A percentile compares a stretch with the other conserved stretches of the same genome.
Conservation (phyloP, 2,113 vertebrate species). For the Catharus bicknelli region DNA sequence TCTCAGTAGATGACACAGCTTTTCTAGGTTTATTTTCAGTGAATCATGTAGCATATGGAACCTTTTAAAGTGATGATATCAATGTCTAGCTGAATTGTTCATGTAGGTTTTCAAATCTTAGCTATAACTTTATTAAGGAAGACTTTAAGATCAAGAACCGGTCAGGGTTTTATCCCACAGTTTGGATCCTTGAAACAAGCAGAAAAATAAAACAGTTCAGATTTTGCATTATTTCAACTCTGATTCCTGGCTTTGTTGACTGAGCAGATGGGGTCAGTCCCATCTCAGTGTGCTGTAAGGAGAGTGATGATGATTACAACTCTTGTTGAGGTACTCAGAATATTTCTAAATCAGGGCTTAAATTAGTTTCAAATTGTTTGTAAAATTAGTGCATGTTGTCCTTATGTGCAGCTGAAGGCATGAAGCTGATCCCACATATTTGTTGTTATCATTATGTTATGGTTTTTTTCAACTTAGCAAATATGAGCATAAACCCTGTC, state of each 20-base stretch:
- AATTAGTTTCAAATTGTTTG: constrained; percentile 21
- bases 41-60: background rate
- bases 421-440: background rate
- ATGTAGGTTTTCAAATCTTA: background rate
- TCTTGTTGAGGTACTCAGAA: background rate
- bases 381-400: background rate
- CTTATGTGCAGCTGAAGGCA: background rate
- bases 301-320: constrained; percentile 9
- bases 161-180: background rate
- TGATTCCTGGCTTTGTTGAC: constrained; percentile 21
- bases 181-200: background rate
- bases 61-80: background rate
- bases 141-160: background rate
- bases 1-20: background rate
- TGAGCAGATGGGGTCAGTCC: constrained; percentile 28
- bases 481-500: background rate
- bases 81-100: background rate
- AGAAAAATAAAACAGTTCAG: background rate
- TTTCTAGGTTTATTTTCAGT: background rate
- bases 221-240: background rate
- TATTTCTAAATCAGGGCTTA: background rate
- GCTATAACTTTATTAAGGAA: background rate
- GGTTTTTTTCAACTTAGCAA: background rate
- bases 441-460: background rate
- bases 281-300: constrained; percentile 7